Conservation (phyloP, 23 tunicate species). For the Oikopleura vanhoeffeni region DNA sequence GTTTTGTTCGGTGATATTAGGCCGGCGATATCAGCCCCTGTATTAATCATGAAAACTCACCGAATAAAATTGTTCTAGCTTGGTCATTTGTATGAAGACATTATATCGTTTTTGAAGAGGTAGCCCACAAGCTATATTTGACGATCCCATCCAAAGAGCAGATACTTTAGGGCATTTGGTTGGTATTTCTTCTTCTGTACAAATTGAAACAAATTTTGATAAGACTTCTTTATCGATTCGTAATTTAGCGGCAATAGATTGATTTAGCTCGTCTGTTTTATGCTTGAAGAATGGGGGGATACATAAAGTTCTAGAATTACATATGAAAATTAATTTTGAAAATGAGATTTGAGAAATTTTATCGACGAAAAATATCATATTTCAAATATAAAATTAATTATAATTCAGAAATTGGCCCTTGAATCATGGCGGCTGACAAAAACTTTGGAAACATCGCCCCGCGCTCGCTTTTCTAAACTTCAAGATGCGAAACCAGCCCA, state of each 20-base stretch:
- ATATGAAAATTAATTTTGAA: too few relatives aligned
- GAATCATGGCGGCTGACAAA: too few relatives aligned
- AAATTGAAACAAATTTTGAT: neutral
- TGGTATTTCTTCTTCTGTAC: neutral
- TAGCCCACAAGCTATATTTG: neutral
- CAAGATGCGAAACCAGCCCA: too few relatives aligned
- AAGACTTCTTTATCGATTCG: neutral
- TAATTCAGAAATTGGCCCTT: too few relatives aligned
- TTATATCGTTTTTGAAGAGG: neutral
- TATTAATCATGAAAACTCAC: neutral
- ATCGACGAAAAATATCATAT: too few relatives aligned
- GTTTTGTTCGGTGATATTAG: too few relatives aligned
- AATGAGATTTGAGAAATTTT: too few relatives aligned
- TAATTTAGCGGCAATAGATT: neutral
- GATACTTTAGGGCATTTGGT: neutral
- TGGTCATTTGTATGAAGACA: neutral
- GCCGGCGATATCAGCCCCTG: too few relatives aligned
- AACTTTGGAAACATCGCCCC: too few relatives aligned
- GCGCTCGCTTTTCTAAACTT: too few relatives aligned
- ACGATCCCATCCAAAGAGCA: neutral
- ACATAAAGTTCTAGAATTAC: neutral
- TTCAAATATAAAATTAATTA: too few relatives aligned
- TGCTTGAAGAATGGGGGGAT: conserved; percentile 4
- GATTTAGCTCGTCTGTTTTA: neutral
- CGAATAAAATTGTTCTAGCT: neutral